Conservation (phyloP, 1,140 invertebrate genomes). For the Maconellicoccus hirsutus region DNA sequence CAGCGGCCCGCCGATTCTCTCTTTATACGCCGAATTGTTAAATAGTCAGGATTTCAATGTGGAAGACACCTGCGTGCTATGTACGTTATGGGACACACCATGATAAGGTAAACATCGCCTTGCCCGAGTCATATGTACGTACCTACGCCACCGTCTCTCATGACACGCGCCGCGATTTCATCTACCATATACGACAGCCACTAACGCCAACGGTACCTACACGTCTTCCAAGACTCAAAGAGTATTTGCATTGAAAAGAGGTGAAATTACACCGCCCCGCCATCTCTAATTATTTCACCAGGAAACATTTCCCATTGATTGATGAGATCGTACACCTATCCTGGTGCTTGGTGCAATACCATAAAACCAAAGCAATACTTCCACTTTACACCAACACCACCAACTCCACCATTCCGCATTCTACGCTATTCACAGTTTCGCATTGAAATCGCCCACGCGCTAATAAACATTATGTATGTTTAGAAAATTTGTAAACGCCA, state of each 20-base stretch:
- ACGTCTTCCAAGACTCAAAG: not conserved
- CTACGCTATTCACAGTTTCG: no score
- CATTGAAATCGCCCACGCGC: no score
- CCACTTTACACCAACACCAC: no score
- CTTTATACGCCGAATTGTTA: conserved; percentile 8
- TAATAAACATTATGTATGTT: not conserved
- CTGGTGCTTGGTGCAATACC: no score
- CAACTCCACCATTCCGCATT: no score
- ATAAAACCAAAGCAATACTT: no score
- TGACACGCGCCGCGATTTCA: conserved; percentile 11
- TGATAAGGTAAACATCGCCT: conserved; percentile 14
- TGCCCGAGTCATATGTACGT: not conserved
- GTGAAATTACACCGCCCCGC: no score
- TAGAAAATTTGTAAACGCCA: not conserved
- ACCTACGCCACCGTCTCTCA: not conserved
- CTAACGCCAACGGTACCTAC: no score
- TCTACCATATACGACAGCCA: not conserved
- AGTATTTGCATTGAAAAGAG: no score
- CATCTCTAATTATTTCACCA: no score
- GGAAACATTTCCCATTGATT: no score
- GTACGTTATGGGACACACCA: not conserved
- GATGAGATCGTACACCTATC: no score
- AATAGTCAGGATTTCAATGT: conserved; percentile 14
- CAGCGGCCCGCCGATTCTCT: not conserved
- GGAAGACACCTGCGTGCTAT: conserved; percentile 7